phyloP scores from a whole-genome alignment of 2,888 invertebrate genomes.

The Tupiocoris notatus region DNA sequence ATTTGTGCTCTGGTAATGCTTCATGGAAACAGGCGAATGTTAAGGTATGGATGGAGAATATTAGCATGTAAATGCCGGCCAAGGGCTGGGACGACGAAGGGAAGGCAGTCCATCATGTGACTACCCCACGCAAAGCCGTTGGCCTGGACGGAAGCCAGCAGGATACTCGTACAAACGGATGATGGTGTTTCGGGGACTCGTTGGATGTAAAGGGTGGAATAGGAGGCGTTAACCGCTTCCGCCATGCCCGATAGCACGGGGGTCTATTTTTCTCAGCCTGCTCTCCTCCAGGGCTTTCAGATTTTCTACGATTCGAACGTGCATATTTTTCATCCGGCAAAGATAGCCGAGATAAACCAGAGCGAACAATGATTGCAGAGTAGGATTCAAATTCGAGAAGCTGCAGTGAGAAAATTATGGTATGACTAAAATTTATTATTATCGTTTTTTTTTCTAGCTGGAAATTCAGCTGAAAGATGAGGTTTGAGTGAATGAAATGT shows the following conservation, averaged over 20 bases:
- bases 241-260: not conserved
- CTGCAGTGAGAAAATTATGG: too few relatives aligned
- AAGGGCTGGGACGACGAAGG: slow-evolving; percentile 1
- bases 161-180: not conserved
- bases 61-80: slow-evolving; percentile 34
- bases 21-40: not conserved
- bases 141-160: not conserved
- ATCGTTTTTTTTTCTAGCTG: too few relatives aligned
- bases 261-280: not conserved
- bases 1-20: slow-evolving; percentile 3
- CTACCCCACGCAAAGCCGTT: not conserved
- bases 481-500: too few relatives aligned
- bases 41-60: slow-evolving; percentile 5
- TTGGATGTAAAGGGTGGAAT: not conserved
- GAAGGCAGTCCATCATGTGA: slow-evolving; percentile 10
- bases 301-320: not conserved
- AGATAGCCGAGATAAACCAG: too few relatives aligned
- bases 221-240: not conserved
- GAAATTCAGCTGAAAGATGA: too few relatives aligned
- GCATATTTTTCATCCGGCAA: not conserved
- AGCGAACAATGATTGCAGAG: too few relatives aligned
- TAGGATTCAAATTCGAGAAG: too few relatives aligned
- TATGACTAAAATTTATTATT: too few relatives aligned
- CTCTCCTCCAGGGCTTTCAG: not conserved
- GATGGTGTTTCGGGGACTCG: not conserved